Evolutionary conservation across 2,888 invertebrate species (phyloP), one percentile per base, ranked within the genome.

Genomic region (Temnothorax unifasciatus): DNA sequence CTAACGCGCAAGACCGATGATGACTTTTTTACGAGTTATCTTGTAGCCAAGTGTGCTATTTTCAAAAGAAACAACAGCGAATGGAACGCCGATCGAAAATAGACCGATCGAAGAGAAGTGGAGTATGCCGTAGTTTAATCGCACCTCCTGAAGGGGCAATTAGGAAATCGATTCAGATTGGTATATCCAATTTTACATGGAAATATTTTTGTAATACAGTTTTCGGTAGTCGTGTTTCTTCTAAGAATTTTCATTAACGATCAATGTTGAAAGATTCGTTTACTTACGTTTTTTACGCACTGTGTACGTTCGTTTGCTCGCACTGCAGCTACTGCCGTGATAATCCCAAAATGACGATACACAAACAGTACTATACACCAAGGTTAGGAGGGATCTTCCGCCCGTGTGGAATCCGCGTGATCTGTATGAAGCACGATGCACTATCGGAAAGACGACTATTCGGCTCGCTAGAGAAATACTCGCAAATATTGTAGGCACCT

Each of bases 51-150:
- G 18, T 34, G 79, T 25, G 79, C 73, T 81, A 81, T 73, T 81
- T 73, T 69, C 59, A 38, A 81, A 71, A 71, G 79, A 71, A 81
- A 59, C 69, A 79, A 73, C 79, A 29, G 54, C 44, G 38, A 38
- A 41, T 15, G 41, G 13, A 54, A 38, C 25, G 66, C 52, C 41
- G 66, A 71, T 81, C 79, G 47, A 73, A 79, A 81, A 81, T 81
- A 81, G 79, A 71, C 8, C 69, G 79, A 81, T 81, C 79, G 73
- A 81, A 81, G 73, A 59, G 47, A 47, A 71, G 73, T 21, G 34
- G 34, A 79, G 6, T 57, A 4, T 13, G 44, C 52, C 9, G 47
- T 3, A 34, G 44, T 15, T 64, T 38, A 47, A 81, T 73, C 73
- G 59, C 13, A 21, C 13, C 73, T 73, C 1, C 15, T 11, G n/a